Percentiles rank a stretch among this genome's conserved stretches.
Conservation (phyloP, 2,113 vertebrate genomes). For the Zingel zingel region DNA sequence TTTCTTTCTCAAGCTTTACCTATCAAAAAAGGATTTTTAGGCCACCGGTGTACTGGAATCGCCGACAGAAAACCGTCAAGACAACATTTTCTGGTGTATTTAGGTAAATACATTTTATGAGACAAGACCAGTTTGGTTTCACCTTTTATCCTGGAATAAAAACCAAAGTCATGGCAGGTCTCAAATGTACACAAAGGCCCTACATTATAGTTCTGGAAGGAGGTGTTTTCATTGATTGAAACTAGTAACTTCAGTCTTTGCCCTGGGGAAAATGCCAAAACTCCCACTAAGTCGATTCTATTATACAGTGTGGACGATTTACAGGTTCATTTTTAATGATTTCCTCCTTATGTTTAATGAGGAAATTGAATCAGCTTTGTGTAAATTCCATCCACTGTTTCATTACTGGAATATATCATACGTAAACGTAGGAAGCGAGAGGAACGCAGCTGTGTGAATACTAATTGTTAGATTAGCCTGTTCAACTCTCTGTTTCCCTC, state of each 20-base stretch:
- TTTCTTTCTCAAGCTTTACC: not conserved
- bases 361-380: constrained; percentile 69
- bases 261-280: constrained; percentile 7
- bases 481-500: not conserved
- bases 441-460: constrained; percentile 53
- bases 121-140: not conserved
- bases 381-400: constrained; percentile 66
- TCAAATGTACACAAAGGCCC: not conserved
- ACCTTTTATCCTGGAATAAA: too few species aligned
- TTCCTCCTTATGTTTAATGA: constrained; percentile 61
- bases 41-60: not conserved
- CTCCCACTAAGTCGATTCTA: not conserved
- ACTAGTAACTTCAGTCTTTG: not conserved
- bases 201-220: not conserved
- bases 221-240: constrained; percentile 14
- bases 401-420: constrained; percentile 57
- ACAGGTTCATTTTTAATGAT: constrained; percentile 52
- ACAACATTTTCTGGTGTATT: not conserved
- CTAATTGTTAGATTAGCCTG: constrained; percentile 61
- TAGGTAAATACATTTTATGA: not conserved
- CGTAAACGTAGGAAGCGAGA: constrained; percentile 26
- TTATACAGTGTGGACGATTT: constrained; percentile 33
- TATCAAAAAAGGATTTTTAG: not conserved
- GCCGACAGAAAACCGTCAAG: not conserved
- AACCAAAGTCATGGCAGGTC: not conserved